Evolutionary conservation across 2,113 vertebrate genomes (phyloP).

Genomic region (Rhinopithecus roxellana): DNA sequence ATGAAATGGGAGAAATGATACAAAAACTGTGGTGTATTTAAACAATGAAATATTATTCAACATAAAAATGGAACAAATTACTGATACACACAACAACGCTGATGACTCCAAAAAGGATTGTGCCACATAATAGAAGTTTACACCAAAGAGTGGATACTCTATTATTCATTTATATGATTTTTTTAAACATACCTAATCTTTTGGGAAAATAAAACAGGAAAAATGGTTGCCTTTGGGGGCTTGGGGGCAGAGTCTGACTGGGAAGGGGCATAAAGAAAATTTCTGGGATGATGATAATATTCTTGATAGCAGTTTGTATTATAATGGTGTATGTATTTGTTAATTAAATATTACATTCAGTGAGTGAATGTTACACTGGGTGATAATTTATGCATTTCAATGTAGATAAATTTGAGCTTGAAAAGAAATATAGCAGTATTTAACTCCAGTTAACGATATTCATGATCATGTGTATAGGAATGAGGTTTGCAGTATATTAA

Average conservation of each 20-base stretch:
- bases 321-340: not conserved
- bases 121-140: not conserved
- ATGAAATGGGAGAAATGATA: not conserved
- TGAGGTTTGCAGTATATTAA: not conserved
- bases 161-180: not conserved
- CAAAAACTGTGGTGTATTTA: not conserved
- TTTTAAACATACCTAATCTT: not conserved
- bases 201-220: not conserved
- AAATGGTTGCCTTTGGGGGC: not conserved
- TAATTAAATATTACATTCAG: not conserved
- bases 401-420: not conserved
- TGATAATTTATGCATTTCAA: not conserved
- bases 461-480: not conserved
- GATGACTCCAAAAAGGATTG: not conserved
- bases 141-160: not conserved
- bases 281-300: not conserved
- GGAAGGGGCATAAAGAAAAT: not conserved
- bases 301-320: not conserved
- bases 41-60: not conserved
- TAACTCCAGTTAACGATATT: not conserved
- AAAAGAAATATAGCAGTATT: not conserved
- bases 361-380: not conserved
- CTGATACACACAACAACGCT: not conserved
- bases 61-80: not conserved
- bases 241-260: not conserved